Conservation (phyloP, 2,113 vertebrate genomes). For the Coturnix japonica region DNA sequence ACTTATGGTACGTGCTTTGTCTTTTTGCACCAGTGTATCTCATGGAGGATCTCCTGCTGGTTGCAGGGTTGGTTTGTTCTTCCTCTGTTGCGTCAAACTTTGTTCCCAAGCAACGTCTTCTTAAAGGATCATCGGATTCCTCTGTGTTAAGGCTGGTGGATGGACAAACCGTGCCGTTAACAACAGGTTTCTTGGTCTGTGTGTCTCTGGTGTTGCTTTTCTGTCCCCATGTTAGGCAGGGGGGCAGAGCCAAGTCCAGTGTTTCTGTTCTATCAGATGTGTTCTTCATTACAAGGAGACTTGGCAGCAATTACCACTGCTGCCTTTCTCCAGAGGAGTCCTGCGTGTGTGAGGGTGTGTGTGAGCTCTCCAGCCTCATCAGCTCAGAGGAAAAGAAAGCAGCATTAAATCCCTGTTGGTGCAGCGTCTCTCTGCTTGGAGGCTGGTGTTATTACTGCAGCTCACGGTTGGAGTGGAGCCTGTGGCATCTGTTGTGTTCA, state of each 20-base stretch:
- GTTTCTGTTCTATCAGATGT: neutral
- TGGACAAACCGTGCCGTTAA: neutral
- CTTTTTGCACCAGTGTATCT: neutral
- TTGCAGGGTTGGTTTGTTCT: neutral
- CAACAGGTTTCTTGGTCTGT: neutral
- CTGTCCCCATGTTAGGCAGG: neutral
- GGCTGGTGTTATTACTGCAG: neutral
- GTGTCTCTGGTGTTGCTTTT: neutral
- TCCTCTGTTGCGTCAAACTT: neutral
- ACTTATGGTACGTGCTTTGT: neutral
- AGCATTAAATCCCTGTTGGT: neutral
- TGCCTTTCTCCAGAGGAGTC: neutral
- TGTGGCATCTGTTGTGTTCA: neutral
- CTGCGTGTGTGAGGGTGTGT: rapidly evolving
- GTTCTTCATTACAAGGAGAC: neutral
- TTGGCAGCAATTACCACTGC: neutral
- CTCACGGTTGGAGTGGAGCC: neutral
- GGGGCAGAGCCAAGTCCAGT: neutral
- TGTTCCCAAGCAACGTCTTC: neutral
- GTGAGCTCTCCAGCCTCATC: neutral
- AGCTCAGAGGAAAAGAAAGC: neutral
- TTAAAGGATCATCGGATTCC: neutral
- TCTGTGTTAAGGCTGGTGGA: neutral
- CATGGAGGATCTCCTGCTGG: neutral
- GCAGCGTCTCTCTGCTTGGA: neutral